Base-by-base conservation (phyloP, 92 coral and sea anemone genomes). In the Phenganax stokvisi region DNA sequence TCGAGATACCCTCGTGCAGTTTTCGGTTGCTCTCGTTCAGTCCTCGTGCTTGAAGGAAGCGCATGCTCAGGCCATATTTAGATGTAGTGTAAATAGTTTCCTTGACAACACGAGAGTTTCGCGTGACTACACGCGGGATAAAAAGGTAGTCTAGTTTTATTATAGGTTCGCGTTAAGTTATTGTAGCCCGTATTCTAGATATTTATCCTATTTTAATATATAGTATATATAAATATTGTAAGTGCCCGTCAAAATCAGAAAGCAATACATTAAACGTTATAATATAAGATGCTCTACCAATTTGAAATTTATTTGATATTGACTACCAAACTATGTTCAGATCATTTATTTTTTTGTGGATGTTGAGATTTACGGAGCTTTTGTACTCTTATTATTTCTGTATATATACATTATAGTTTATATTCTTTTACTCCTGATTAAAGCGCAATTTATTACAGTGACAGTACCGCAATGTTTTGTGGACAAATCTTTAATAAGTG, bases 171-270 rank as follows among this genome's bases (percentile, higher is more conserved):
- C 9, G 81, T 76, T 76, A 76, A 76, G 70, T 76, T 76, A 76
- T 76, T 76, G 58, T 76, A 57, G 58, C 69, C 20, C 47, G 81
- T 68, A 28, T 10, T 57, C 53, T 58, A 29, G 67, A 76, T 76
- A 76, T 76, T 76, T 76, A 76, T 57, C 80, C 68, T 76, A 76
- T 76, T 76, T 76, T 76, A 76, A 76, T 76, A 76, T 76, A 76
- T 74, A 74, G 72, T 74, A 74, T 74, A 51, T 76, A 76, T 76
- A 56, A 76, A 76, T 76, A 76, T 76, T 57, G 57, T 76, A 29
- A 57, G 54, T 76, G 27, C 68, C 64, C 69, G 67, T 72, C 58
- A 6, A 11, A 51, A 29, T 30, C 0, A 6, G 51, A 51, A 25
- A 56, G 30, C 54, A 57, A 28, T n/a, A 57, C 67, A 51, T 72